A percentile compares a stretch with the other conserved stretches of the same genome.
Conservation (phyloP, 1,140 invertebrate genomes). For the Ceratitis capitata region DNA sequence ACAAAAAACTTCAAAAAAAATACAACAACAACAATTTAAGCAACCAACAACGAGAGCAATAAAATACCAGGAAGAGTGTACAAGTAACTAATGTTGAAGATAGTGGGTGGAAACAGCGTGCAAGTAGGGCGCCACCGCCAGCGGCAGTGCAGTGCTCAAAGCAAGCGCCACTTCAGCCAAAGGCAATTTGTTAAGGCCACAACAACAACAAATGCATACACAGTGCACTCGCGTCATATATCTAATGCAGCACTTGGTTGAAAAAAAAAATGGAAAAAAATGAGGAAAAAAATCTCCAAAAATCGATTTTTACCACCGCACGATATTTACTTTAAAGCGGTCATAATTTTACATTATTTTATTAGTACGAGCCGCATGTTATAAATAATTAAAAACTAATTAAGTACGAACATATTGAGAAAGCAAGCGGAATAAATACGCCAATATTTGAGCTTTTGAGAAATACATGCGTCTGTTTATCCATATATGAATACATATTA, state of each 20-base stretch:
- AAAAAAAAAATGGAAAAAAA: neutral
- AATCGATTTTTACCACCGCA: neutral
- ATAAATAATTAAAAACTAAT: conserved; percentile 34
- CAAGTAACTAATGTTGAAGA: neutral
- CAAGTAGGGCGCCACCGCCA: neutral
- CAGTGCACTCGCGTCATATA: neutral
- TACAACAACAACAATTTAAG: neutral
- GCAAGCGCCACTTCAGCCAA: neutral
- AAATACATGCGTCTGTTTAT: too few relatives aligned
- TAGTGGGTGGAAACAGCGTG: neutral
- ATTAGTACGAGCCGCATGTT: conserved; percentile 35
- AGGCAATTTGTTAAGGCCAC: neutral
- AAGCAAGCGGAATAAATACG: neutral
- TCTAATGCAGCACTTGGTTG: neutral
- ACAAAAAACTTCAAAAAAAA: neutral
- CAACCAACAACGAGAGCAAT: neutral
- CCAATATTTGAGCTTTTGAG: neutral
- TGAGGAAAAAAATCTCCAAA: neutral
- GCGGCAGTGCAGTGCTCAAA: neutral
- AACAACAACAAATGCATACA: neutral
- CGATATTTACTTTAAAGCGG: neutral
- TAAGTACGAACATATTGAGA: conserved; percentile 8
- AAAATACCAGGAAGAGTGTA: neutral
- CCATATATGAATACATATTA: too few relatives aligned
- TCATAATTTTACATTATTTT: conserved; percentile 29